Base-by-base conservation (phyloP, 2,797 vertebrate species). In the Galago senegalensis region DNA sequence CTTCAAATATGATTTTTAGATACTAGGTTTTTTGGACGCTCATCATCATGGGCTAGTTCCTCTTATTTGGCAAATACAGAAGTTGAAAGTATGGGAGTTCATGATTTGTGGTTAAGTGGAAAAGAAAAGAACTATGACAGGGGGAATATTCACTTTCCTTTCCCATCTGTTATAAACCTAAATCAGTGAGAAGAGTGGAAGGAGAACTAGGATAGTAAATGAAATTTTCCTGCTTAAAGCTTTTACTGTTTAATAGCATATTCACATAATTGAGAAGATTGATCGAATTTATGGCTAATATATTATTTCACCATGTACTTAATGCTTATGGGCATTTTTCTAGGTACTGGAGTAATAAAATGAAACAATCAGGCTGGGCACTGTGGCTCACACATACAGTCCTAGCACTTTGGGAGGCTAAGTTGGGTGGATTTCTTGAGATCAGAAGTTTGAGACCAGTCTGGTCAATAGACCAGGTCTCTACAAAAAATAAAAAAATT, bases 61-160 rank as follows among this genome's bases (percentile, higher is more conserved):
- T 95, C 43, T 93, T 87, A 80, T 69, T 96, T 94, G 63, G 46
- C 65, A 90, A 92, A 79, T 82, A 81, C 91, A 75, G 91, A 96
- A 93, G 83, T 97, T 93, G 85, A 58, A 61, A 83, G 16, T 75
- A 16, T 88, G 91, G 69, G 85, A 82, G n/a, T 70, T 94, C 25
- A 37, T 92, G 79, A 87, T 83, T 90, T 96, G 89, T 94, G 88
- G 60, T 92, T 79, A 96, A 93, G 20, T 84, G 46, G 83, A 79
- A 85, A 67, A 89, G 77, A 82, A 87, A 21, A 77, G 56, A 91
- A 87, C 49, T 77, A 12, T 67, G 40, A 75, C 14, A 93, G 69
- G 43, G 58, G 56, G 65, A 87, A 72, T 27, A 95, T 89, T 95
- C 18, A 34, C 56, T 93, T 77, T 94, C 61, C 67, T 96, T 96